A percentile compares a stretch with the other conserved stretches of the same genome.
Evolutionary conservation across 2,888 invertebrate genomes (phyloP).

Genomic region (Itoplectis maculator): DNA sequence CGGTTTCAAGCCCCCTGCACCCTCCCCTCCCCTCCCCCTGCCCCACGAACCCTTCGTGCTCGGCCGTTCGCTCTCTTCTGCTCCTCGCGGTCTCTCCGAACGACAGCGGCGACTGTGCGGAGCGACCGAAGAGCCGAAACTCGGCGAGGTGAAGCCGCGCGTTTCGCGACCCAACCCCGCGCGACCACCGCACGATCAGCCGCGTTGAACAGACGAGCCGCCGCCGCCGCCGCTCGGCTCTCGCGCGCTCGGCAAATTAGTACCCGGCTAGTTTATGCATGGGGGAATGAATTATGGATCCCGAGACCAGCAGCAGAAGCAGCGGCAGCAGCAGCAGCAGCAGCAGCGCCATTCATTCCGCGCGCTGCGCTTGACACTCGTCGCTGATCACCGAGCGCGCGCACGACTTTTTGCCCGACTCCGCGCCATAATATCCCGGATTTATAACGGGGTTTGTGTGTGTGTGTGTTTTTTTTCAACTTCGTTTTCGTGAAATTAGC

Average conservation of each 20-base stretch:
- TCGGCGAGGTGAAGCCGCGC: constrained; percentile 29
- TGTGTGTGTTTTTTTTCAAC: too few species aligned
- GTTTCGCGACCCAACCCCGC: constrained; percentile 20
- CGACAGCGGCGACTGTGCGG: constrained; percentile 32
- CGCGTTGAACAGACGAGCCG: constrained; percentile 33
- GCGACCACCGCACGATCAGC: constrained; percentile 39
- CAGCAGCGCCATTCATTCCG: constrained; percentile 30
- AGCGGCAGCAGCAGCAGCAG: too few species aligned
- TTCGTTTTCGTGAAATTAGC: background rate
- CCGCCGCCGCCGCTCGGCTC: constrained; percentile 12
- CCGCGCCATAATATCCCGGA: background rate
- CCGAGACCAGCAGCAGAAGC: too few species aligned
- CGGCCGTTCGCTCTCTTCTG: too few species aligned
- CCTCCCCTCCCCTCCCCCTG: too few species aligned
- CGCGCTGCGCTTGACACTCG: constrained; percentile 35
- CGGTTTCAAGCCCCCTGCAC: constrained; percentile 68
- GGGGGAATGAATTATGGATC: constrained; percentile 63
- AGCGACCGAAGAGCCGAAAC: constrained; percentile 15
- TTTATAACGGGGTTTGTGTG: background rate
- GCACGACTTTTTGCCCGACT: constrained; percentile 21
- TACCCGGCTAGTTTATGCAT: constrained; percentile 69
- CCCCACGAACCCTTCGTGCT: too few species aligned
- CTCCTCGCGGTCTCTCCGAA: background rate
- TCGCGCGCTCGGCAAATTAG: constrained; percentile 69
- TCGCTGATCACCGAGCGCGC: constrained; percentile 16